phyloP scores from a whole-genome alignment of 2,113 vertebrate genomes.

The Silurus meridionalis region DNA sequence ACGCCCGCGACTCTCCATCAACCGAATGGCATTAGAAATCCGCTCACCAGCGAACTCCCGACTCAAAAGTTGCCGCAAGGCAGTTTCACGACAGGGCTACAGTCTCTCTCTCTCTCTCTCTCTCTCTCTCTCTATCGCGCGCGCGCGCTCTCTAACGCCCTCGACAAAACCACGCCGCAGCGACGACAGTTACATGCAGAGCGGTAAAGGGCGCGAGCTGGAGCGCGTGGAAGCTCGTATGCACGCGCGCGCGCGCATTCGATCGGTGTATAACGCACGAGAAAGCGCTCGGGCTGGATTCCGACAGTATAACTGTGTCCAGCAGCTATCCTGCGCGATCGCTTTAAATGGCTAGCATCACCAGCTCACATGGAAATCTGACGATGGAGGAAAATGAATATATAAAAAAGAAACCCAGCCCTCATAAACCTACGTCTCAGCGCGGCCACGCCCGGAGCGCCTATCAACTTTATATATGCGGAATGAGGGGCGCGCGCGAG shows the following conservation, averaged over 20 bases:
- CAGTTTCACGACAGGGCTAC: not conserved
- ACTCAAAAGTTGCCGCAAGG: conserved; percentile 29
- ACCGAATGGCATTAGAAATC: not conserved
- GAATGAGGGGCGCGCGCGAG: conserved; percentile 45
- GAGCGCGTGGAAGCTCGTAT: not conserved
- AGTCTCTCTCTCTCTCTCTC: not conserved
- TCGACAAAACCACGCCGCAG: not conserved
- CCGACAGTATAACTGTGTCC: not conserved
- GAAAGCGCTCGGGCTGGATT: not conserved
- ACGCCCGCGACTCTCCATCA: conserved; percentile 38
- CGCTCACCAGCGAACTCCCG: not conserved
- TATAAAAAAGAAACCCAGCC: too few species aligned
- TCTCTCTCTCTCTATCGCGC: too few species aligned
- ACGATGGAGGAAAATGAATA: not conserved
- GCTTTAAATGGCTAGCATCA: not conserved
- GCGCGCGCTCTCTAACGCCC: not conserved
- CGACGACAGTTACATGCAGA: conserved; percentile 14
- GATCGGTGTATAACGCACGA: not conserved
- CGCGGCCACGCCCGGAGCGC: conserved; percentile 41
- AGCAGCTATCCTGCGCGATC: not conserved
- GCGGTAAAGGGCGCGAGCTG: not conserved
- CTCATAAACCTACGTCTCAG: not conserved
- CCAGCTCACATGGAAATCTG: not conserved
- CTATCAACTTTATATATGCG: conserved; percentile 33
- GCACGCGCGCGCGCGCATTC: not conserved